Percentiles rank a stretch among this genome's conserved stretches.
These are phyloP conservation scores for Panthera tigris DNA, from an alignment of 2,113 vertebrate genomes.

Conservation along the genomic window DNA sequence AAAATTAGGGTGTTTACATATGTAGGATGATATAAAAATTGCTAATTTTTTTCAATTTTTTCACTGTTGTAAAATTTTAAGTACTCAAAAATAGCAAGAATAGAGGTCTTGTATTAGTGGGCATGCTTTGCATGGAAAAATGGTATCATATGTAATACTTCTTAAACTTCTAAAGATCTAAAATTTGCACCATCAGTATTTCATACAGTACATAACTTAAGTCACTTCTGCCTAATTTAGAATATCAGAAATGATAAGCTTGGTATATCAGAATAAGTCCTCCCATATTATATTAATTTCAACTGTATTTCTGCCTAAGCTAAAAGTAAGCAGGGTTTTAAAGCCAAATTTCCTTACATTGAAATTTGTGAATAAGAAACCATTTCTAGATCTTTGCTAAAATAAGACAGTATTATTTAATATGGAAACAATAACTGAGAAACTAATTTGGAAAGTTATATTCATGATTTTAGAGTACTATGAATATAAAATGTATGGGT, in stretches of 20 bases:
- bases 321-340: constrained; percentile 46
- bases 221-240: not conserved
- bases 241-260: constrained; percentile 47
- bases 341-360: constrained; percentile 12
- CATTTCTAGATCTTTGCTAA: constrained; percentile 61
- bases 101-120: constrained; percentile 15
- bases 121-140: not conserved
- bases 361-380: constrained; percentile 43
- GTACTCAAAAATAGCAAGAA: not conserved
- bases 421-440: constrained; percentile 64
- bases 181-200: constrained; percentile 18
- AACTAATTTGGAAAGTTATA: constrained; percentile 65
- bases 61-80: not conserved
- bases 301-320: not conserved
- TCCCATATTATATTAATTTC: constrained; percentile 5
- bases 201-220: constrained; percentile 5
- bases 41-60: not conserved
- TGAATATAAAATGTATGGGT: constrained; percentile 39
- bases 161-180: constrained; percentile 14
- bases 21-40: not conserved
- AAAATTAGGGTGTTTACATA: constrained; percentile 5
- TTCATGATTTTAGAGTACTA: constrained; percentile 45
- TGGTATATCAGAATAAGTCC: not conserved
- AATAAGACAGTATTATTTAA: constrained; percentile 57
- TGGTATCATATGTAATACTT: not conserved